Percentiles rank a stretch among this genome's conserved stretches.
Evolutionary conservation across 2,113 vertebrate species (phyloP).

Genomic region (Serinus canaria): DNA sequence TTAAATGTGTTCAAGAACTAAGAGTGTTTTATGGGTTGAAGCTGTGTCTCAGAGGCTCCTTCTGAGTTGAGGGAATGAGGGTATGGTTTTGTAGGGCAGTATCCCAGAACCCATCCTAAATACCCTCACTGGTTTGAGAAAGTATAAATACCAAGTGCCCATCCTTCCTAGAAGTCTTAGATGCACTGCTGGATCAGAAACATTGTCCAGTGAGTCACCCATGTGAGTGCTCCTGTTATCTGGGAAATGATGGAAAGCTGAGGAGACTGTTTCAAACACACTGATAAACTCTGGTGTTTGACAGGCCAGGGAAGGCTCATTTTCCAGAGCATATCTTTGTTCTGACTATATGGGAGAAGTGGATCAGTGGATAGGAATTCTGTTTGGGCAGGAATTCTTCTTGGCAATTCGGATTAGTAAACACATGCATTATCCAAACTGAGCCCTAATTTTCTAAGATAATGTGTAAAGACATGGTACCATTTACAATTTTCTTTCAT

Average conservation of each 20-base stretch:
- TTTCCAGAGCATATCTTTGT: neutral
- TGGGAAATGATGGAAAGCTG: neutral
- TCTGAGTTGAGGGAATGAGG: neutral
- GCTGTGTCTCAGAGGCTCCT: neutral
- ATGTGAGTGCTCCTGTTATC: neutral
- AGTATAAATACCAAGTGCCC: neutral
- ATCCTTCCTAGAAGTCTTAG: neutral
- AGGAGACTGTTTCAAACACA: neutral
- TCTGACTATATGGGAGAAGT: neutral
- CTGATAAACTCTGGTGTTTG: neutral
- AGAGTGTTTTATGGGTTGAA: neutral
- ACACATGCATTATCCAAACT: neutral
- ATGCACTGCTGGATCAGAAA: neutral
- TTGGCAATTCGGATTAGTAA: neutral
- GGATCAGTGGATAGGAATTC: neutral
- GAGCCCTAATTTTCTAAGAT: neutral
- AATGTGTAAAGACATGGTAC: neutral
- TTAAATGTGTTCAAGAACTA: neutral
- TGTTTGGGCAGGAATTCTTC: neutral
- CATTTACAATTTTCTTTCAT: fast-evolving
- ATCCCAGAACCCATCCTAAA: neutral
- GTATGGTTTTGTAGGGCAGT: neutral
- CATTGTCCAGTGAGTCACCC: neutral
- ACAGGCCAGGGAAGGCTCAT: neutral
- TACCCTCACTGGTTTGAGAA: neutral